Evolutionary conservation across 2,888 invertebrate genomes (phyloP).

Genomic region (Meteorus colon): DNA sequence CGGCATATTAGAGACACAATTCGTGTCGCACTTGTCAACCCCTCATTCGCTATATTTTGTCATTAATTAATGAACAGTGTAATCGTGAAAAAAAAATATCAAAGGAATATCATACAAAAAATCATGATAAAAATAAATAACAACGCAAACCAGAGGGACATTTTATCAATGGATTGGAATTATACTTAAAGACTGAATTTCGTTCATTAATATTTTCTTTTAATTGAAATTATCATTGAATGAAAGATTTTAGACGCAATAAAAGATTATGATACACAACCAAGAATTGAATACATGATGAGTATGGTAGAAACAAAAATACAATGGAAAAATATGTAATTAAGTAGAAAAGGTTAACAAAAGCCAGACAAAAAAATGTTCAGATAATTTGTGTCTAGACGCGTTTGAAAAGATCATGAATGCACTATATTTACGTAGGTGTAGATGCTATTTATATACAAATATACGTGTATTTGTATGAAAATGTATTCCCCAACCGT

Average conservation of each 20-base stretch:
- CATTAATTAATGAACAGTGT: neutral
- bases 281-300: neutral
- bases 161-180: too few species aligned
- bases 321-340: neutral
- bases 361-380: constrained; percentile 26
- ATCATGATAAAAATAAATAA: too few species aligned
- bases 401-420: constrained; percentile 8
- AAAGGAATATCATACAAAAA: neutral
- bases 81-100: neutral
- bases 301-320: neutral
- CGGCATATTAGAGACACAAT: constrained; percentile 37
- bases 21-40: constrained; percentile 26
- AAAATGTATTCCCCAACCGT: constrained; percentile 3
- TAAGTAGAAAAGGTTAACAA: constrained; percentile 21
- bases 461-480: neutral
- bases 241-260: too few species aligned
- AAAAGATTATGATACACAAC: neutral
- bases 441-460: neutral
- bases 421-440: constrained; percentile 16
- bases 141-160: too few species aligned
- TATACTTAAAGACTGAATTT: too few species aligned
- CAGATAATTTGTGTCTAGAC: constrained; percentile 27
- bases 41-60: constrained; percentile 4
- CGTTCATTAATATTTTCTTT: too few species aligned
- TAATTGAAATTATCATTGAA: too few species aligned